phyloP scores from a whole-genome alignment of 1,140 invertebrate genomes.

The Anagrus nilaparvatae region DNA sequence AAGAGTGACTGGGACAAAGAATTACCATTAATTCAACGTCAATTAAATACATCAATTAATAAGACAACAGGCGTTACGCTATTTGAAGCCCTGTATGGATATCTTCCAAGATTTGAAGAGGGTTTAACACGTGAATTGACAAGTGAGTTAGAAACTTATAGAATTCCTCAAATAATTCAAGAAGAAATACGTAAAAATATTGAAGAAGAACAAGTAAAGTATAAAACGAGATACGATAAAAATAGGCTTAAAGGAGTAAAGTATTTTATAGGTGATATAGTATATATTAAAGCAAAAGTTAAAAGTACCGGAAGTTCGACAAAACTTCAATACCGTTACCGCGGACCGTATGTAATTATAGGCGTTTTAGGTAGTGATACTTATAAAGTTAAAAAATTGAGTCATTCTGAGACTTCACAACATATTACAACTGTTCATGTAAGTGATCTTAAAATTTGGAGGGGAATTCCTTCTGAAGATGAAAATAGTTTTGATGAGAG shows the following conservation, averaged over 20 bases:
- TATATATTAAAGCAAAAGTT: neutral
- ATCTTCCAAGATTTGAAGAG: neutral
- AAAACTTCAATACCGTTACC: neutral
- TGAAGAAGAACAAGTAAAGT: slow-evolving; percentile 3
- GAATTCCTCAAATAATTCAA: too few relatives aligned
- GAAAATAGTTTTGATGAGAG: too few relatives aligned
- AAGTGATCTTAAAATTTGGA: too few relatives aligned
- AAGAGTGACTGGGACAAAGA: neutral
- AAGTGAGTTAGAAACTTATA: too few relatives aligned
- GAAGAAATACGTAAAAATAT: neutral
- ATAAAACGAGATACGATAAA: neutral
- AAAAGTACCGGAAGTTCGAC: neutral
- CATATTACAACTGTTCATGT: too few relatives aligned
- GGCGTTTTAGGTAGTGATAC: too few relatives aligned
- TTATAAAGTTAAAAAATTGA: too few relatives aligned
- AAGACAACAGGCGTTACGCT: neutral
- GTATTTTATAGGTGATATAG: neutral
- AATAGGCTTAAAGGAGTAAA: neutral
- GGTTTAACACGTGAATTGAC: too few relatives aligned
- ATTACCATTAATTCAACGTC: neutral
- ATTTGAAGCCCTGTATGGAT: neutral
- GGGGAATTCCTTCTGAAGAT: too few relatives aligned
- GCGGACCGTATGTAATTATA: too few relatives aligned
- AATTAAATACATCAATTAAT: neutral
- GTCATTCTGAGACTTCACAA: too few relatives aligned